These are phyloP conservation scores for Drosophila subpulchrella DNA, from an alignment of 1,140 invertebrate species.

Conservation along the genomic window DNA sequence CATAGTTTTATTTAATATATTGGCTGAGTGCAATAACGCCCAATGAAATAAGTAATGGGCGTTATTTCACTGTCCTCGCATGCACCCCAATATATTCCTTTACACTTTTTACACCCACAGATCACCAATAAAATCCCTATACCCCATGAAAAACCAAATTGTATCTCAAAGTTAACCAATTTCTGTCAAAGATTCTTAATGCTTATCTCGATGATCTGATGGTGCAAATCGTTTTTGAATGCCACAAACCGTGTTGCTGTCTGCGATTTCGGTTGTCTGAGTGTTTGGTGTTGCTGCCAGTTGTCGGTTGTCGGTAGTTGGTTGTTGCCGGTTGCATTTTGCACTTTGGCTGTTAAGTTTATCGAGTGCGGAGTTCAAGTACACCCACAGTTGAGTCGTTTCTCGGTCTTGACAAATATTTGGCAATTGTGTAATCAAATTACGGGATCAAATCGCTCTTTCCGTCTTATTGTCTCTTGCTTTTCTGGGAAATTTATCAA, in stretches of 20 bases:
- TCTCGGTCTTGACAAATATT: conserved; percentile 33
- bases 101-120: not conserved
- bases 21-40: too few relatives aligned
- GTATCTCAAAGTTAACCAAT: conserved; percentile 16
- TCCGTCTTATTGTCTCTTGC: not conserved
- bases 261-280: conserved; percentile 25
- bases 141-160: not conserved
- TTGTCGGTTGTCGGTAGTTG: conserved; percentile 9
- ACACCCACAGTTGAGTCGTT: conserved; percentile 46
- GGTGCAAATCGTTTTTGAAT: conserved; percentile 60
- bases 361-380: conserved; percentile 63
- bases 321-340: conserved; percentile 27
- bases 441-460: conserved; percentile 4
- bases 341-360: conserved; percentile 47
- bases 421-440: conserved; percentile 53
- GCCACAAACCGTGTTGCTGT: conserved; percentile 62
- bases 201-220: conserved; percentile 60
- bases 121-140: not conserved
- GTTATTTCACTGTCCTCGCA: too few relatives aligned
- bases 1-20: too few relatives aligned
- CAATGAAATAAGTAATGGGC: too few relatives aligned
- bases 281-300: conserved; percentile 16
- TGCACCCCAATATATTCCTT: not conserved
- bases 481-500: not conserved
- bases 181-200: conserved; percentile 55